These are phyloP conservation scores for Hypolimnas misippus DNA, from an alignment of 2,888 invertebrate species.

Conservation along the genomic window DNA sequence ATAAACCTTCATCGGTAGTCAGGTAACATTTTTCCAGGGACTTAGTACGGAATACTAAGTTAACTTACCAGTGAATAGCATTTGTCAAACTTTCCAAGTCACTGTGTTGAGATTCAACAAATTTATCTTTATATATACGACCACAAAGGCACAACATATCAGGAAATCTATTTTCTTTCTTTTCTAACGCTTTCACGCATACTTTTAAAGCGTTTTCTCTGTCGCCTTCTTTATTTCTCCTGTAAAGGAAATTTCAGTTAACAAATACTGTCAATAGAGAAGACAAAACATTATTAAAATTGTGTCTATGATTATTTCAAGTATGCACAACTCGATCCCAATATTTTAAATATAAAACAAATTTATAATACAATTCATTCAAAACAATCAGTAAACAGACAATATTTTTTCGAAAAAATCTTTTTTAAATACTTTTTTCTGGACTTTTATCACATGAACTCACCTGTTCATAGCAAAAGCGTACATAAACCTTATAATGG, in stretches of 20 bases:
- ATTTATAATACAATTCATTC: no score
- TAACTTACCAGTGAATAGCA: slow-evolving; percentile 94
- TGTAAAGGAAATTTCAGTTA: slow-evolving; percentile 51
- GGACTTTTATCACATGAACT: slow-evolving; percentile 44
- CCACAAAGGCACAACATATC: slow-evolving; percentile 99
- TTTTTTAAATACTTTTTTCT: no score
- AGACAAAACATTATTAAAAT: no score
- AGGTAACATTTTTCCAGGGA: no score
- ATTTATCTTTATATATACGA: slow-evolving; percentile 98
- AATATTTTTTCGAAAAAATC: no score
- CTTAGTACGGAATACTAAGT: no score
- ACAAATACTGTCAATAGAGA: neutral
- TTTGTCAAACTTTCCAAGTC: slow-evolving; percentile 94
- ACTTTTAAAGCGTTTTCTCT: slow-evolving; percentile 96
- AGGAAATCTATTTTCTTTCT: slow-evolving; percentile 97
- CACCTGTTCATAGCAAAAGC: slow-evolving; percentile 98
- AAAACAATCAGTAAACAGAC: no score
- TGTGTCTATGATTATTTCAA: no score
- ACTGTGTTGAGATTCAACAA: slow-evolving; percentile 96
- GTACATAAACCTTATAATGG: slow-evolving; percentile 95
- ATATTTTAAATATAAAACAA: no score
- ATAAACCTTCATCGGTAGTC: no score
- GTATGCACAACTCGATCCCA: no score
- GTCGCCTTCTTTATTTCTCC: slow-evolving; percentile 97
- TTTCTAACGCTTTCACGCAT: slow-evolving; percentile 94